These are phyloP conservation scores for Camelus bactrianus DNA, from an alignment of 2,113 vertebrate species.

Conservation along the genomic window DNA sequence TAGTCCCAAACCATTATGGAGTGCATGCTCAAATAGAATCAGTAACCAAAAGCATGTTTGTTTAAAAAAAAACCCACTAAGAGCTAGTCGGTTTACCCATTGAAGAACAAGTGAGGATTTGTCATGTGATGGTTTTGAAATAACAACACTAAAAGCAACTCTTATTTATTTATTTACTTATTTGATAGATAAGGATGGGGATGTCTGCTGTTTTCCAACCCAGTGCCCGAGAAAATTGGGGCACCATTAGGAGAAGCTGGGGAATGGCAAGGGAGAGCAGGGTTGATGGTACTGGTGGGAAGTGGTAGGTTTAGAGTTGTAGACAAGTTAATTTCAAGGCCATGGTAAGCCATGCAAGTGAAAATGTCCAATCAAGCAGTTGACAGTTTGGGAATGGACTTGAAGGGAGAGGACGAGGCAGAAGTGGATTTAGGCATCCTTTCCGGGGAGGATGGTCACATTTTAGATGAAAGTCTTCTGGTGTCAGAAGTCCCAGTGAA, in stretches of 20 bases:
- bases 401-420: background rate
- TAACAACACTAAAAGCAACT: background rate
- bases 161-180: background rate
- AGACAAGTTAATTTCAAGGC: background rate
- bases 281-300: background rate
- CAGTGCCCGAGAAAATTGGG: background rate
- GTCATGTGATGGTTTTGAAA: background rate
- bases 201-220: background rate
- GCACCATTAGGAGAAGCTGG: background rate
- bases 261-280: background rate
- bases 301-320: background rate
- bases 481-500: background rate
- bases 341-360: background rate
- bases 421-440: background rate
- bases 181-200: background rate
- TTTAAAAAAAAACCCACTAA: background rate
- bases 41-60: background rate
- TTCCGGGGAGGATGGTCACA: background rate
- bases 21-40: background rate
- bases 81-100: background rate
- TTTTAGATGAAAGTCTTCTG: background rate
- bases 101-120: slow-evolving; percentile 12
- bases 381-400: background rate
- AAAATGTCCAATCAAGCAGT: background rate
- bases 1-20: background rate